These are phyloP conservation scores for cattle (Bos taurus) DNA, from an alignment of 2,113 vertebrate genomes.

Conservation along the genomic window ARS-UCD2.0 NC_037348.1:37232001-37232500, in stretches of 20 bases:
- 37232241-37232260: background rate
- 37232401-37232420: background rate
- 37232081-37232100: background rate
- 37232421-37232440: background rate
- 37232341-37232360: background rate
- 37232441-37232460: background rate
- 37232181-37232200: background rate
- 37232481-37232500: background rate
- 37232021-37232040: background rate
- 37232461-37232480: background rate
- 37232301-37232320: background rate
- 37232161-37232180: background rate
- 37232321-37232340: background rate
- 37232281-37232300: background rate
- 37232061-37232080: slow-evolving; percentile 7
- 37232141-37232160: background rate
- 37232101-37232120: background rate
- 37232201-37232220: background rate
- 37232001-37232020: background rate
- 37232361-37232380: background rate
- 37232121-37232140: background rate
- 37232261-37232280: background rate
- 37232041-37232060: background rate
- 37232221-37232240: background rate
- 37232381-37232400: background rate